Base-by-base conservation (phyloP, 2,888 invertebrate genomes). In the Pandemis corylana region DNA sequence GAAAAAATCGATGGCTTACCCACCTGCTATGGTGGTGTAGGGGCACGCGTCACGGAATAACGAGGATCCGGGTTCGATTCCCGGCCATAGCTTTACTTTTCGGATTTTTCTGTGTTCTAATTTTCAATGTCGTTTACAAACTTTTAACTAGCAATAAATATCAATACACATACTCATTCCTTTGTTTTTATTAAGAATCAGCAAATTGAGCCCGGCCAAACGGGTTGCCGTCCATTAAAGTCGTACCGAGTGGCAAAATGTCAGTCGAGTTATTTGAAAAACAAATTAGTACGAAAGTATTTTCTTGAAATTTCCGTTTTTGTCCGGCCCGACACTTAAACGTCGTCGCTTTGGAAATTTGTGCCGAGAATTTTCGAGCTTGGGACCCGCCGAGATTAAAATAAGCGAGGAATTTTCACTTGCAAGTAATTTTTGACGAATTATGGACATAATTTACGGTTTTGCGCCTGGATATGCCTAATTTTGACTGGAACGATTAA, bases 271-370 rank as follows among this genome's bases (percentile, higher is more conserved):
- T 61, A 66, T 74, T 74, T 61, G 6, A 44, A 13, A 20, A 66
- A 74, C 69, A 66, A 74, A 74, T 74, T 70, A 69, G 74, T 61
- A n/a, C 12, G 41, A 13, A 46, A 49, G 53, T 53, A 67, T 53
- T 51, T 70, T 66, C 56, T 56, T 20, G 12, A 66, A 68, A 46
- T 15, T 61, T 44, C 15, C 13, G 69, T 66, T 70, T 65, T 69
- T 74, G 64, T 20, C 12, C 7, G 64, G 20, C n/a, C 63, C 49
- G 56, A 65, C 42, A 12, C 36, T 67, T 62, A 49, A 36, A 56
- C 59, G 64, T n/a, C 15, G 49, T 59, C 59, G 28, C 61, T 65
- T 61, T 64, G 68, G 42, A 15, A 68, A 68, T 12, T 63, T 56
- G 13, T 62, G 62, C 41, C 41, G 20, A 20, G 65, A 49, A 49